A percentile compares a stretch with the other conserved stretches of the same genome.
Evolutionary conservation across 2,888 invertebrate genomes (phyloP).

Genomic region (Piscicola geometra): DNA sequence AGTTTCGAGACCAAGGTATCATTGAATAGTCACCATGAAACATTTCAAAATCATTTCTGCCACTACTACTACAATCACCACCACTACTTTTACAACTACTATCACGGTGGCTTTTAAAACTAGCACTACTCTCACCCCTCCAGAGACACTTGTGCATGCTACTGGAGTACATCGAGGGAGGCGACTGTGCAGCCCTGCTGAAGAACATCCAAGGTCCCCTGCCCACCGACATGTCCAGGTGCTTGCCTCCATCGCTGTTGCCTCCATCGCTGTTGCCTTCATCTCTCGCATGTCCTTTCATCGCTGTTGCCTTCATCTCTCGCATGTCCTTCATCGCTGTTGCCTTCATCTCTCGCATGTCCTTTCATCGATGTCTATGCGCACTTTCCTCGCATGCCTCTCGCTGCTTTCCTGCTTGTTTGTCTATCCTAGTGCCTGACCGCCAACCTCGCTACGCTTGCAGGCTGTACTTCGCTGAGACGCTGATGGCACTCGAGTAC

Average conservation of each 20-base stretch:
- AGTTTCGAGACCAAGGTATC: slow-evolving; percentile 91
- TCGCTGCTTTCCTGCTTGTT: too few species aligned
- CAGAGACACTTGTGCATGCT: slow-evolving; percentile 91
- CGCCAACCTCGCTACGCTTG: neutral
- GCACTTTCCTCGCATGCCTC: too few species aligned
- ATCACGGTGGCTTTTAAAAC: neutral
- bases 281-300: too few species aligned
- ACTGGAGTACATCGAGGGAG: slow-evolving; percentile 99
- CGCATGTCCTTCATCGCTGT: too few species aligned
- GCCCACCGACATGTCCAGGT: slow-evolving; percentile 84
- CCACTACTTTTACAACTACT: too few species aligned
- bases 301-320: too few species aligned
- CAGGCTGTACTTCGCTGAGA: slow-evolving; percentile 91
- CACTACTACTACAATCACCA: neutral
- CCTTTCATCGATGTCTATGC: too few species aligned
- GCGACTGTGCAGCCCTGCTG: slow-evolving; percentile 92
- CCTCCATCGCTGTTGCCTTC: too few species aligned
- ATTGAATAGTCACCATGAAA: too few species aligned
- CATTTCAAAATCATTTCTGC: neutral
- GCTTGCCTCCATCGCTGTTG: too few species aligned
- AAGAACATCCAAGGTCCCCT: slow-evolving; percentile 82
- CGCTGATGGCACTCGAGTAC: slow-evolving; percentile 97
- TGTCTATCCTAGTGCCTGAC: too few species aligned
- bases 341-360: too few species aligned
- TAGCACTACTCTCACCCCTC: neutral